phyloP scores from a whole-genome alignment of 1,140 invertebrate genomes.

The Tribolium castaneum region DNA sequence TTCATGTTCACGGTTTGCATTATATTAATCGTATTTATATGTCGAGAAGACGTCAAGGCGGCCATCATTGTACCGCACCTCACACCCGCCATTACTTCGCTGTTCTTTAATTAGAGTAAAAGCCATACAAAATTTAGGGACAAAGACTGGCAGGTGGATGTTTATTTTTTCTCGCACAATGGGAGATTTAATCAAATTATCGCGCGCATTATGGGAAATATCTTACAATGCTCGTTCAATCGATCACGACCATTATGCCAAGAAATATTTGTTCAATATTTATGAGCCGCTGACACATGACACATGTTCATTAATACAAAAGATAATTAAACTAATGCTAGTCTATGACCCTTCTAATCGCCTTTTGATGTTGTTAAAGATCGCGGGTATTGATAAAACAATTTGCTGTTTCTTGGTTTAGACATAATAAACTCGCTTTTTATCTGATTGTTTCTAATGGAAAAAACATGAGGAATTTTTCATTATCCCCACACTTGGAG shows the following conservation, averaged over 20 bases:
- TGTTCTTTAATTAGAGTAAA: constrained; percentile 39
- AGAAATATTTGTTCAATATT: constrained; percentile 28
- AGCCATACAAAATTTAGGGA: constrained; percentile 18
- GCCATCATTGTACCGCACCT: constrained; percentile 41
- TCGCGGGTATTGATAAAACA: not conserved
- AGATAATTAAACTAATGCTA: constrained; percentile 4
- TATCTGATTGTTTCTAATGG: not conserved
- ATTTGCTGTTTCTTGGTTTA: not conserved
- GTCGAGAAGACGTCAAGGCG: constrained; percentile 42
- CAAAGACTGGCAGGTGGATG: constrained; percentile 32
- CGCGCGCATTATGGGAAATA: not conserved
- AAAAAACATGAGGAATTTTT: not conserved
- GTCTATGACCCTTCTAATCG: not conserved
- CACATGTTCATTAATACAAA: not conserved
- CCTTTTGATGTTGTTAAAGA: not conserved
- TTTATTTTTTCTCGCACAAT: constrained; percentile 12
- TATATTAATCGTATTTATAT: constrained; percentile 46
- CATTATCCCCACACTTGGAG: constrained; percentile 6
- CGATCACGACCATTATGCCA: not conserved
- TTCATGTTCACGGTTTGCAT: constrained; percentile 46
- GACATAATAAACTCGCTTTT: not conserved
- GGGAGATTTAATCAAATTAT: constrained; percentile 6
- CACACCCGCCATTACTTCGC: constrained; percentile 34
- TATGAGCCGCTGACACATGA: not conserved
- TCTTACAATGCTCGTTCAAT: too few relatives aligned